Base-by-base conservation (phyloP, 2,888 invertebrate genomes). In the Tubulanus polymorphus region DNA sequence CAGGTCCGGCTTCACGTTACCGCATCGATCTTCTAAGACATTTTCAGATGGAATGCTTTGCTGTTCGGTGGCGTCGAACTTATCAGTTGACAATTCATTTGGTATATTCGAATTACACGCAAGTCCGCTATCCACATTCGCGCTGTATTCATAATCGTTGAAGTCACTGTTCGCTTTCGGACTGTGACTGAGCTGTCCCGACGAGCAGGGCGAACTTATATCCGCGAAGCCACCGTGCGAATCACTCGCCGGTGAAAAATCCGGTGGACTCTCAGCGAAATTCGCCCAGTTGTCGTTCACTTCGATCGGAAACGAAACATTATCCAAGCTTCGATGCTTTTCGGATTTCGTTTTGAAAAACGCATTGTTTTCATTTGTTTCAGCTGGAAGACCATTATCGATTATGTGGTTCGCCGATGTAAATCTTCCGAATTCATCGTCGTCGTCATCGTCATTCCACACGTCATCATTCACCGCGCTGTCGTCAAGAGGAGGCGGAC, bases 401-500 rank as follows among this genome's bases (percentile, higher is more conserved):
- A 18, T 37, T 37, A n/a, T 37, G 12, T 29, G 47, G 6, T 48
- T 41, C 8, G 29, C 54, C 10, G 53, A 28, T 26, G 23, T 58
- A 28, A 59, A 59, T 35, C 55, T 55, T 35, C 55, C 55, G 37
- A 58, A 58, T 3, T 29, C 35, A 37, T 28, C 37, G 56, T 68
- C 67, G 56, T 71, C 69, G 47, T 65, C 68, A 53, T 66, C 66
- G 30, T 63, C 63, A 57, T 63, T 61, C 41, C 54, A 63, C 26
- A 59, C 59, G 35, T 67, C 69, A 28, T 18, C 25, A 27, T 32
- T 29, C 2, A 47, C 45, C 18, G 45, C 32, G 2, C n/a, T 18
- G 23, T 53, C 53, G 53, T 69, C 70, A 35, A 68, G 52, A 10
- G 70, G 71, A 3, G 71, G 72, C 15, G 72, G 70, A 2, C 70